Percentiles rank a stretch among this genome's conserved stretches.
Evolutionary conservation across 2,797 vertebrate species (phyloP).

Genomic region (Urocyon cinereoargenteus): DNA sequence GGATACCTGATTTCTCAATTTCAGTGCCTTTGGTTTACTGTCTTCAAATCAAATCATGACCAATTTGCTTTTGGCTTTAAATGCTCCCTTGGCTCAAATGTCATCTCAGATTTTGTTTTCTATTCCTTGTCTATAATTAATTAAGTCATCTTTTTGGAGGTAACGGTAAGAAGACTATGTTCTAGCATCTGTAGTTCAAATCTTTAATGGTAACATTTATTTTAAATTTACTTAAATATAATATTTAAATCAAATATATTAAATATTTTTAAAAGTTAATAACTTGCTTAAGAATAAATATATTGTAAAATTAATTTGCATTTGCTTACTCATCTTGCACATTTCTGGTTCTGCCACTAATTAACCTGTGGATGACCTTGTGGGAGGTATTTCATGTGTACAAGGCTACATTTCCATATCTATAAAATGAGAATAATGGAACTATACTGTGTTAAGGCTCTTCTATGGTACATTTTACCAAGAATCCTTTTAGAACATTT

Average conservation of each 20-base stretch:
- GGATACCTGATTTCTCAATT: conserved; percentile 71
- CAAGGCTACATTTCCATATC: not conserved
- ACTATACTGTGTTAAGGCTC: not conserved
- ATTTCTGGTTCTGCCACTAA: not conserved
- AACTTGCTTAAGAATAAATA: conserved; percentile 20
- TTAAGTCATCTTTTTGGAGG: conserved; percentile 60
- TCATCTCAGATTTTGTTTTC: conserved; percentile 82
- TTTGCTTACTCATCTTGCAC: conserved; percentile 8
- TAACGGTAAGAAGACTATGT: not conserved
- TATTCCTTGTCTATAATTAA: conserved; percentile 78
- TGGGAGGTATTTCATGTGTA: not conserved
- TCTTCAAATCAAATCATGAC: conserved; percentile 84
- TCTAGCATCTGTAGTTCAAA: not conserved
- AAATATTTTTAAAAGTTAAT: conserved; percentile 4
- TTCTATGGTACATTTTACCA: not conserved
- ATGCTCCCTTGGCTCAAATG: conserved; percentile 73
- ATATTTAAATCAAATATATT: not conserved
- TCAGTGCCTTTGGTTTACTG: conserved; percentile 72
- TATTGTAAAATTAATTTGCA: not conserved
- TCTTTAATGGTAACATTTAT: conserved; percentile 9
- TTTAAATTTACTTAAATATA: not conserved
- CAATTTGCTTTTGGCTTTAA: conserved; percentile 78
- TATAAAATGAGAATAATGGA: not conserved
- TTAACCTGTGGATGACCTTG: not conserved
- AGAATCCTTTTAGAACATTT: not conserved